Conservation (phyloP, 2,888 invertebrate genomes). For the Alcis repandata region DNA sequence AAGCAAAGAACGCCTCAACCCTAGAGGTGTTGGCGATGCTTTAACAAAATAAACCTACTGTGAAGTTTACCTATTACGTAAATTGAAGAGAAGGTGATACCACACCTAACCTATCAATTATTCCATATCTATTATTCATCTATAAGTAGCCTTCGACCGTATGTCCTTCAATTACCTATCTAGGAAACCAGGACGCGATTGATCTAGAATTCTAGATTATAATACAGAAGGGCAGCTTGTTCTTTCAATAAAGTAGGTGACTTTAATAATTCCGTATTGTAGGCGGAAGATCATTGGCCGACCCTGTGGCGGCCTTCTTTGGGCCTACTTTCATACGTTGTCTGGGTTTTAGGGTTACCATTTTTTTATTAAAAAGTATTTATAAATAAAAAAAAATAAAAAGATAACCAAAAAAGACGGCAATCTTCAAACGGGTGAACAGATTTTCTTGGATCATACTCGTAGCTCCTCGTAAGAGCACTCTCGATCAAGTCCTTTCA, state of each 20-base stretch:
- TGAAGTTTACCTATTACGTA: no score
- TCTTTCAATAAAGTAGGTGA: conserved; percentile 18
- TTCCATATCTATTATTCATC: background rate
- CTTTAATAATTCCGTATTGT: conserved; percentile 34
- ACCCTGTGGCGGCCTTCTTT: conserved; percentile 54
- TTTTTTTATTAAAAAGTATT: background rate
- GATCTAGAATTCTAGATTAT: conserved; percentile 27
- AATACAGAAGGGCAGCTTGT: conserved; percentile 29
- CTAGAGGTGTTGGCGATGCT: no score
- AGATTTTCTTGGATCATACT: no score
- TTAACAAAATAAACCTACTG: no score
- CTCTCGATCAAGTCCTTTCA: no score
- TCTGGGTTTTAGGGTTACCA: conserved; percentile 5
- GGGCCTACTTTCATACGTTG: conserved; percentile 24
- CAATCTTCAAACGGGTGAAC: no score
- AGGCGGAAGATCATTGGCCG: conserved; percentile 54
- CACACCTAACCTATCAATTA: background rate
- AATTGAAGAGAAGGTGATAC: background rate
- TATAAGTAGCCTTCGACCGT: conserved; percentile 12
- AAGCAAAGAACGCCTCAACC: no score
- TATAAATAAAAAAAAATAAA: no score
- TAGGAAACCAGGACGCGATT: conserved; percentile 23
- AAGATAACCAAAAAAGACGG: no score
- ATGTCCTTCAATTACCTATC: conserved; percentile 13
- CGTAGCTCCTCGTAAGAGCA: no score